phyloP scores from a whole-genome alignment of 1,140 invertebrate genomes.

The Sarcophaga peregrina region DNA sequence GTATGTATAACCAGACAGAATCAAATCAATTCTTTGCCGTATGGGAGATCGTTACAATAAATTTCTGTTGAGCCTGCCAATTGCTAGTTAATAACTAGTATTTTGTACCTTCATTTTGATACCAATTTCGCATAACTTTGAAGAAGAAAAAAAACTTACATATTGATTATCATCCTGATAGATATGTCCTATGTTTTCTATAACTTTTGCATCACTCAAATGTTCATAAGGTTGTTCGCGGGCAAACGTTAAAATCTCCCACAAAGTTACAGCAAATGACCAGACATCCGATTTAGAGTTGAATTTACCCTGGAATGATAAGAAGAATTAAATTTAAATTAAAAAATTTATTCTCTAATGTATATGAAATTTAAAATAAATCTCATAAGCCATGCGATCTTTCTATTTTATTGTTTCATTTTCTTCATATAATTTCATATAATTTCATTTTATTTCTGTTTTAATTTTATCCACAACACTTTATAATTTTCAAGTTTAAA shows the following conservation, averaged over 20 bases:
- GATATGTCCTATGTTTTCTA: constrained; percentile 80
- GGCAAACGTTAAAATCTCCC: constrained; percentile 90
- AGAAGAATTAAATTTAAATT: constrained; percentile 33
- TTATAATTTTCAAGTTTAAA: constrained; percentile 15
- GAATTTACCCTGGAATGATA: constrained; percentile 77
- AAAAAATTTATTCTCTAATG: not conserved
- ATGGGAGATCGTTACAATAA: too few relatives aligned
- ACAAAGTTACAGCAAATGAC: constrained; percentile 89
- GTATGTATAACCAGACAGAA: too few relatives aligned
- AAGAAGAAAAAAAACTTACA: constrained; percentile 52
- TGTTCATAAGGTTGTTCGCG: constrained; percentile 85
- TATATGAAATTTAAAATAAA: too few relatives aligned
- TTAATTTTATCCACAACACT: not conserved
- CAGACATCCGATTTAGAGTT: constrained; percentile 89
- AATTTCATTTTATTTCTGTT: too few relatives aligned
- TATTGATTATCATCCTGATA: constrained; percentile 73
- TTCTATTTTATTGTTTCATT: too few relatives aligned
- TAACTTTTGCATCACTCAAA: constrained; percentile 80
- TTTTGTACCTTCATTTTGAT: too few relatives aligned
- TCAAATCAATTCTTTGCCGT: too few relatives aligned
- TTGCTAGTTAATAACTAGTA: too few relatives aligned
- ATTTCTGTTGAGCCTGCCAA: too few relatives aligned
- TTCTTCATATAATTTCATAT: too few relatives aligned
- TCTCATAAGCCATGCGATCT: too few relatives aligned
- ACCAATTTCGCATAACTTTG: not conserved